Percentiles rank a stretch among this genome's conserved stretches.
Evolutionary conservation across 2,797 vertebrate species (phyloP).

Genomic region (Champsocephalus gunnari): DNA sequence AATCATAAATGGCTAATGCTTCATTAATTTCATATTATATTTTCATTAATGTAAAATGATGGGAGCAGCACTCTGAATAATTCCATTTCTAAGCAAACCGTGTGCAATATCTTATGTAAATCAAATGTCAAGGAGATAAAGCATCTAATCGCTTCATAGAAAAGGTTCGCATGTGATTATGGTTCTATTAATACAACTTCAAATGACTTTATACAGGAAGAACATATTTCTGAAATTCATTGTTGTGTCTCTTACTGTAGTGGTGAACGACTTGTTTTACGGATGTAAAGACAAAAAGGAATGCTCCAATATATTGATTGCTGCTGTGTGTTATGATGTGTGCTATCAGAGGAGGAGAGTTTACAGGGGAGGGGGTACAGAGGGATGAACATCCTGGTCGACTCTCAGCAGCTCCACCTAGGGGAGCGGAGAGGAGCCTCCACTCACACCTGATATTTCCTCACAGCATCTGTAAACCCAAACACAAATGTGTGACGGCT

Average conservation of each 20-base stretch:
- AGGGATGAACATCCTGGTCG: constrained; percentile 16
- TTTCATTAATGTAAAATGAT: constrained; percentile 77
- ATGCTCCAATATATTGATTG: constrained; percentile 20
- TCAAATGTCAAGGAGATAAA: constrained; percentile 72
- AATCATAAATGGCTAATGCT: constrained; percentile 76
- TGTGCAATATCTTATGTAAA: constrained; percentile 71
- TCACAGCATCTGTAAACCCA: constrained; percentile 24
- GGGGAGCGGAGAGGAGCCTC: constrained; percentile 60
- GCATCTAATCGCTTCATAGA: constrained; percentile 48
- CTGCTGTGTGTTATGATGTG: constrained; percentile 20
- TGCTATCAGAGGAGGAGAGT: constrained; percentile 22
- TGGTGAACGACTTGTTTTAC: constrained; percentile 3
- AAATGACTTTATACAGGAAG: constrained; percentile 25
- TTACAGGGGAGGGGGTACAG: constrained; percentile 1
- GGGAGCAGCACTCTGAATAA: constrained; percentile 66
- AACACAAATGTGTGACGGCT: constrained; percentile 51
- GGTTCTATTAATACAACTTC: constrained; percentile 40
- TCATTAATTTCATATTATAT: constrained; percentile 77
- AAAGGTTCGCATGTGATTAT: constrained; percentile 57
- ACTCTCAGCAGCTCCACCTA: constrained; percentile 80
- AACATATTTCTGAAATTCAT: neutral
- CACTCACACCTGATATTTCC: constrained; percentile 19
- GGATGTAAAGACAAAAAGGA: constrained; percentile 10
- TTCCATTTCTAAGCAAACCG: constrained; percentile 63
- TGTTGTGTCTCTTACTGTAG: constrained; percentile 9